These are phyloP conservation scores for Sylvicola cinctus DNA, from an alignment of 2,888 invertebrate species.

Conservation along the genomic window DNA sequence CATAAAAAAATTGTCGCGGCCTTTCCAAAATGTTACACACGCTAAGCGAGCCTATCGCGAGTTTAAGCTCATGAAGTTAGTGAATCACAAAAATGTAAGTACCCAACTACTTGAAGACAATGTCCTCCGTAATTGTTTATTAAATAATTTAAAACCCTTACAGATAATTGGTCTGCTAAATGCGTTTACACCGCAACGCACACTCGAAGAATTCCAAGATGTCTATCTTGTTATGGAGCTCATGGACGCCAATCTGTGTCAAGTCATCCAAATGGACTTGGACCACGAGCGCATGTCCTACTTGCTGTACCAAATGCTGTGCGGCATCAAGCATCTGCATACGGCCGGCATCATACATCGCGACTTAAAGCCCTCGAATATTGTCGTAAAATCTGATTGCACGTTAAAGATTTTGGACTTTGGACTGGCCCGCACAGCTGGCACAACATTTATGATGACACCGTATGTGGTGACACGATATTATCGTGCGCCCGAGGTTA, in stretches of 20 bases:
- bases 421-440: constrained; percentile 92
- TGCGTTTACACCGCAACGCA: constrained; percentile 96
- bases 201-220: constrained; percentile 96
- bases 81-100: constrained; percentile 99
- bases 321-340: constrained; percentile 98
- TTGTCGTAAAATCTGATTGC: constrained; percentile 98
- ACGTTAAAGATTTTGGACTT: constrained; percentile 98
- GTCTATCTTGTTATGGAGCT: constrained; percentile 99
- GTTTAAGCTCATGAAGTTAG: constrained; percentile 99
- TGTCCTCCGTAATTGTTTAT: background rate
- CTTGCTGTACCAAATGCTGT: constrained; percentile 97
- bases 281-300: constrained; percentile 99
- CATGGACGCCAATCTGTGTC: constrained; percentile 99
- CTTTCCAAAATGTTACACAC: constrained; percentile 99
- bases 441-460: constrained; percentile 99
- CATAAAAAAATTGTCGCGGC: constrained; percentile 96
- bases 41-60: constrained; percentile 98
- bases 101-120: constrained; percentile 1
- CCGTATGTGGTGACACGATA: constrained; percentile 99
- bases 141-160: no score
- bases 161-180: constrained; percentile 97
- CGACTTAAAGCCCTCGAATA: constrained; percentile 99
- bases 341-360: constrained; percentile 97
- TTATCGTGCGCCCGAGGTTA: constrained; percentile 96
- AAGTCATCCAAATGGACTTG: constrained; percentile 99